Evolutionary conservation across 2,888 invertebrate genomes (phyloP), one percentile per base, ranked within the genome.

Genomic region (Dicranocentrus wangi): DNA sequence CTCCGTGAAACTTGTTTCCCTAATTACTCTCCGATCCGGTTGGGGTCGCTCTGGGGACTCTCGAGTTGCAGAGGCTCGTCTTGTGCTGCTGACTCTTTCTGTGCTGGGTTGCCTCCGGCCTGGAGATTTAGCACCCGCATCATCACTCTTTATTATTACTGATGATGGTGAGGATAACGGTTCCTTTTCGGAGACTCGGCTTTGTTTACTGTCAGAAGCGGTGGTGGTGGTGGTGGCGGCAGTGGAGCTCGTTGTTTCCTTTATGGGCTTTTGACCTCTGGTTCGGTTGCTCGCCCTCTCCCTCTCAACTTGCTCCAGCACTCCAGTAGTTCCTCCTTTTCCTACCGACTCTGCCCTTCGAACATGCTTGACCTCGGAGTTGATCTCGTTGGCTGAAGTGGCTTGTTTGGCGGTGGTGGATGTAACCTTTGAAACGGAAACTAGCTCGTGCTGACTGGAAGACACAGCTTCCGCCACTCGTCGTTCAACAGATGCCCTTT

Each of bases 401-500:
- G 39, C 39, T 13, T 13, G 13, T 39, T 39, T 39, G 39, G 39
- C 5, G 39, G 39, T 13, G 39, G 39, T 13, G 39, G 39, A 39
- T 13, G 39, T 39, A 8, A 13, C 39, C 39, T n/a, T n/a, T n/a
- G n/a, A n/a, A n/a, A n/a, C n/a, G n/a, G n/a, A n/a, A n/a, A n/a
- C n/a, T n/a, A n/a, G n/a, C n/a, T n/a, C n/a, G n/a, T n/a, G n/a
- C n/a, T n/a, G n/a, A n/a, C n/a, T n/a, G n/a, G n/a, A n/a, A n/a
- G 55, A 55, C 55, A 19, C 23, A 2, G 5, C 23, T 19, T 19
- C 27, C 1, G 63, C 47, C 0, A 51, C 72, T 0, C 76, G 65
- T 27, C 79, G 63, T 43, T 79, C 78, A 51, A 65, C 61, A 0
- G 61, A 39, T 23, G 73, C 51, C 19, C 66, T 1, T 47, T 77